These are phyloP conservation scores for Scelioninae gen. 2 DNA, from an alignment of 2,888 invertebrate species.

Conservation along the genomic window DNA sequence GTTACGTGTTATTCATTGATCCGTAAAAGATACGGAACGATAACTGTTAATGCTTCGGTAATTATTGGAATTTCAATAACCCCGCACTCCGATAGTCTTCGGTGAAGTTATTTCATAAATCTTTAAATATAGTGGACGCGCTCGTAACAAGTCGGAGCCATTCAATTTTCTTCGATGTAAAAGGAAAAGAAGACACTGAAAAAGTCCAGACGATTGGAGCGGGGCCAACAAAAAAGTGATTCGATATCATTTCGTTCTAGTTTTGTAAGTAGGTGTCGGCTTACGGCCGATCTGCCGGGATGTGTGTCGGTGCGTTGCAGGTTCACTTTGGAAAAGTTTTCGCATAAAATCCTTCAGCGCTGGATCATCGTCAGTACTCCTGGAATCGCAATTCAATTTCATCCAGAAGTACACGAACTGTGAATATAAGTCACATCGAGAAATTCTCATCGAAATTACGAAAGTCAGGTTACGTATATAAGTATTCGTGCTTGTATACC, in stretches of 20 bases:
- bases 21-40: slow-evolving; percentile 36
- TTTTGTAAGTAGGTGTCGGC: slow-evolving; percentile 63
- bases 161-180: slow-evolving; percentile 40
- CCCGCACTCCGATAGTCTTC: neutral
- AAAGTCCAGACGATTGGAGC: slow-evolving; percentile 35
- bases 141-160: slow-evolving; percentile 35
- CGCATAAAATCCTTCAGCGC: slow-evolving; percentile 51
- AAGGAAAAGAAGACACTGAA: slow-evolving; percentile 34
- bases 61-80: slow-evolving; percentile 39
- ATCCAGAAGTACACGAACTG: slow-evolving; percentile 53
- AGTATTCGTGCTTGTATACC: slow-evolving; percentile 38
- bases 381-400: slow-evolving; percentile 61
- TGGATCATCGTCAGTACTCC: slow-evolving; percentile 52
- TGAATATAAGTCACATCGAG: slow-evolving; percentile 45
- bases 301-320: slow-evolving; percentile 40
- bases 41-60: slow-evolving; percentile 37
- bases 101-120: slow-evolving; percentile 35
- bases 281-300: slow-evolving; percentile 44
- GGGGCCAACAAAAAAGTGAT: slow-evolving; percentile 11
- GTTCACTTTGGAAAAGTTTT: slow-evolving; percentile 53
- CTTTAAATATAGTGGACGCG: slow-evolving; percentile 30
- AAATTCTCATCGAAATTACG: slow-evolving; percentile 55
- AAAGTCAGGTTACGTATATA: slow-evolving; percentile 39
- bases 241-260: slow-evolving; percentile 60
- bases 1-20: slow-evolving; percentile 33